Evolutionary conservation across 2,888 invertebrate species (phyloP).

Genomic region (Ichneumoninae sp.): DNA sequence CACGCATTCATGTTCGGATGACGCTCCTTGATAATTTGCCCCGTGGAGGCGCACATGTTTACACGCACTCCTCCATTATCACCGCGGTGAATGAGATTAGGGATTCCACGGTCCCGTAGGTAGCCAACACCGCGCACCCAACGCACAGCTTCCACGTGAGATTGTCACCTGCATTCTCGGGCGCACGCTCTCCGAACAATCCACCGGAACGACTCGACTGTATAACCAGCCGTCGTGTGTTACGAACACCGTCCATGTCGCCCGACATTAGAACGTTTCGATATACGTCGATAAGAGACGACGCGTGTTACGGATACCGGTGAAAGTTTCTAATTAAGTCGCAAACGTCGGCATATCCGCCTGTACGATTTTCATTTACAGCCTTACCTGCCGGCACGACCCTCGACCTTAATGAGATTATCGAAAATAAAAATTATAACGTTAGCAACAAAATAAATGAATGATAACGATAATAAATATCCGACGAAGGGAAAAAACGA

Average conservation of each 20-base stretch:
- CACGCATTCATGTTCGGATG: conserved; percentile 59
- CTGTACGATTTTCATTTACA: not conserved
- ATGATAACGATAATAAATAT: not conserved
- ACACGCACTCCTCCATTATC: conserved; percentile 70
- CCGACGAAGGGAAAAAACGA: not conserved
- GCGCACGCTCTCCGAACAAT: conserved; percentile 52
- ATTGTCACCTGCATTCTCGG: conserved; percentile 61
- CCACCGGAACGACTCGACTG: conserved; percentile 57
- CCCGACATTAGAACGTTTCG: conserved; percentile 20
- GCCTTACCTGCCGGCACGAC: not conserved
- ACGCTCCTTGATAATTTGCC: conserved; percentile 66
- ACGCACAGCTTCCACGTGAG: conserved; percentile 58
- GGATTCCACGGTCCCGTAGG: conserved; percentile 60
- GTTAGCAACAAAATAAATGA: not conserved
- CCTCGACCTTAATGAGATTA: conserved; percentile 12
- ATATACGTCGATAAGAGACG: conserved; percentile 48
- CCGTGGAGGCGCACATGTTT: conserved; percentile 65
- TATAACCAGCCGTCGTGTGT: conserved; percentile 35
- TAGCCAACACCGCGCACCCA: conserved; percentile 36
- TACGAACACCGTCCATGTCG: conserved; percentile 7
- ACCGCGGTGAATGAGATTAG: conserved; percentile 67
- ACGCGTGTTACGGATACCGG: conserved; percentile 53
- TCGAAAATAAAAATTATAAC: not conserved
- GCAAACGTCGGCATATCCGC: not conserved
- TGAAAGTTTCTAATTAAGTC: conserved; percentile 63